These are phyloP conservation scores for Cheilosia vulpina DNA, from an alignment of 2,888 invertebrate species.

Conservation along the genomic window DNA sequence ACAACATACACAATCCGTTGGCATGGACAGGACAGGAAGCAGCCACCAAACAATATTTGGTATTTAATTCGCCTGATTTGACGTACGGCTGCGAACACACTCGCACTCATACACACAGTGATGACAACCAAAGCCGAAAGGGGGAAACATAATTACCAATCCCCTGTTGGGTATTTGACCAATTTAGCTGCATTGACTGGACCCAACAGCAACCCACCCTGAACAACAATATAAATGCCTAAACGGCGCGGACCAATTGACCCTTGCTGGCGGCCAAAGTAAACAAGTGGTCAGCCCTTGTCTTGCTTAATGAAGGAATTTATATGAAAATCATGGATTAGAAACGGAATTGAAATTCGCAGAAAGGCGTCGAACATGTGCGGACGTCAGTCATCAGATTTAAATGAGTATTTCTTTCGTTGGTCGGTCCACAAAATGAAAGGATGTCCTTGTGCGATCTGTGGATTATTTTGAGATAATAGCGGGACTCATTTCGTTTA, in stretches of 20 bases:
- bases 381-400: slow-evolving; percentile 66
- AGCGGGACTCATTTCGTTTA: slow-evolving; percentile 55
- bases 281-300: slow-evolving; percentile 67
- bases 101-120: slow-evolving; percentile 24
- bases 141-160: slow-evolving; percentile 75
- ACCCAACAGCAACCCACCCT: slow-evolving; percentile 31
- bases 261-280: slow-evolving; percentile 72
- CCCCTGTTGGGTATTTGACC: slow-evolving; percentile 74
- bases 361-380: slow-evolving; percentile 65
- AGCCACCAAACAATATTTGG: slow-evolving; percentile 75
- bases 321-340: slow-evolving; percentile 78
- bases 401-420: slow-evolving; percentile 51
- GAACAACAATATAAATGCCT: slow-evolving; percentile 53
- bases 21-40: slow-evolving; percentile 64
- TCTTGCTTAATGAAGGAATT: slow-evolving; percentile 77
- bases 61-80: slow-evolving; percentile 75
- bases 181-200: slow-evolving; percentile 66
- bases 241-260: slow-evolving; percentile 70
- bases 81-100: slow-evolving; percentile 46
- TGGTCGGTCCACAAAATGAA: slow-evolving; percentile 28
- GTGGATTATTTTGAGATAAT: slow-evolving; percentile 65
- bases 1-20: slow-evolving; percentile 74
- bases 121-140: slow-evolving; percentile 47
- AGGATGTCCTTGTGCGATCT: slow-evolving; percentile 37
- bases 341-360: slow-evolving; percentile 76